Base-by-base conservation (phyloP, 2,113 vertebrate species). In the Heloderma charlesbogerti region DNA sequence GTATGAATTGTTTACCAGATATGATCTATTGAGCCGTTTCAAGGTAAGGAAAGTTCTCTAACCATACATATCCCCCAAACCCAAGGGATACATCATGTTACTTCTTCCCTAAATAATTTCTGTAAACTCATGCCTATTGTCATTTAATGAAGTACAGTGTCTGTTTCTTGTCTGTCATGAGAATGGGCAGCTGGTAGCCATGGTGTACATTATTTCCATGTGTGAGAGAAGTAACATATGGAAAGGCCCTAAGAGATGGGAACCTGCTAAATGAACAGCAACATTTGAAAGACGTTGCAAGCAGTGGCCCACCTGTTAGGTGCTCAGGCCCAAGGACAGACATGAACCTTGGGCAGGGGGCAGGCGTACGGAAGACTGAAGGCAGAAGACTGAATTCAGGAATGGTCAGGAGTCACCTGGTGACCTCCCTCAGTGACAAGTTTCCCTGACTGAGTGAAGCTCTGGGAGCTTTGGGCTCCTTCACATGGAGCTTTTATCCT, bases 1-100 rank as follows among this genome's bases (percentile, higher is more conserved):
- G 94, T 99, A 99, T 89, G 99, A 99, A 95, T 97, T 99, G 67
- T 98, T 99, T 96, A 99, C 98, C 92, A 98, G 99, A 98, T 99
- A 99, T 9, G 99, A 99, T 96, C 98, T 99, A 96, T 97, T 99
- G 98, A 99, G 96, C 98, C 98, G 99, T 96, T 99, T 99, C 98
- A 99, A 99, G 99, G 99, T 99, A 91, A 97, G 98, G 93, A 96
- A 72, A 1, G 18, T 91, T 54, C 54, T 77, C 74, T 75, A 86
- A 93, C 94, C 91, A 84, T 92, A 57, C 60, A 84, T 29, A 43
- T 43, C 7, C 63, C 43, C 60, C 84, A 71, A 93, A 85, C 31
- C 89, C 92, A 90, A 94, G 91, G 85, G 45, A 57, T 60, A 43
- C 20, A 40, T 66, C 15, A 22, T 48, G 10, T 83, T 45, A 7